Conservation (phyloP, 64 coral and sea anemone species). For the Montipora efflorescens region DNA sequence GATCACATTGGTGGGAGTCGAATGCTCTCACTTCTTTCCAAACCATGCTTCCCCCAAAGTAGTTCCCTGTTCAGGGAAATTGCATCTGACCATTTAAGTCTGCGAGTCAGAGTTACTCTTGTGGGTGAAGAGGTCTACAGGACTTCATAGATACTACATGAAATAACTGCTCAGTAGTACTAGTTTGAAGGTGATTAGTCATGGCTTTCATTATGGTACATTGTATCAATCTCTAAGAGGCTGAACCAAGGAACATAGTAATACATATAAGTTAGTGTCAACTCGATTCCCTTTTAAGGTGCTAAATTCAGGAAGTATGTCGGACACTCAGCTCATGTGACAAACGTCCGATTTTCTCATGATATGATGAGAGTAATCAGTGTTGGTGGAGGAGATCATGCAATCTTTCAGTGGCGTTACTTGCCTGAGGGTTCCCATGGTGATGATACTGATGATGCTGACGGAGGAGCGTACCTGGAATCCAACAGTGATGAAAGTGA, state of each 20-base stretch:
- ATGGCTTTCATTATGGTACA: too few species aligned
- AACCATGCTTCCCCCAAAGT: too few species aligned
- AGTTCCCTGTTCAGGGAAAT: too few species aligned
- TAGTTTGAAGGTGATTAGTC: too few species aligned
- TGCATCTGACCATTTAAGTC: too few species aligned
- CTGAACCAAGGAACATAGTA: background rate
- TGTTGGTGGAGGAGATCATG: constrained; percentile 97
- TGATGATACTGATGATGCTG: constrained; percentile 68
- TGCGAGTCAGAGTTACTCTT: too few species aligned
- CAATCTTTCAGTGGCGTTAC: constrained; percentile 98
- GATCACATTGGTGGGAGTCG: too few species aligned
- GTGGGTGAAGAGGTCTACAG: too few species aligned
- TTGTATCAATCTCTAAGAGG: too few species aligned
- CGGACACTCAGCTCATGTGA: constrained; percentile 92
- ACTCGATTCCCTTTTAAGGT: constrained; percentile 11
- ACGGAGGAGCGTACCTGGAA: constrained; percentile 85
- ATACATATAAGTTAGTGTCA: background rate
- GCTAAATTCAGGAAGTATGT: constrained; percentile 90
- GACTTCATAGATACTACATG: too few species aligned
- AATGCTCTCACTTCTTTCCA: too few species aligned
- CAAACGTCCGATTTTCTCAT: constrained; percentile 95
- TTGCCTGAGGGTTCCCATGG: constrained; percentile 83
- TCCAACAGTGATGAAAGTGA: constrained; percentile 95
- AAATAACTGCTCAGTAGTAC: too few species aligned
- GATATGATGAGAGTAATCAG: constrained; percentile 88